Base-by-base conservation (phyloP, 2,888 invertebrate genomes). In the Phaonia tiefii region DNA sequence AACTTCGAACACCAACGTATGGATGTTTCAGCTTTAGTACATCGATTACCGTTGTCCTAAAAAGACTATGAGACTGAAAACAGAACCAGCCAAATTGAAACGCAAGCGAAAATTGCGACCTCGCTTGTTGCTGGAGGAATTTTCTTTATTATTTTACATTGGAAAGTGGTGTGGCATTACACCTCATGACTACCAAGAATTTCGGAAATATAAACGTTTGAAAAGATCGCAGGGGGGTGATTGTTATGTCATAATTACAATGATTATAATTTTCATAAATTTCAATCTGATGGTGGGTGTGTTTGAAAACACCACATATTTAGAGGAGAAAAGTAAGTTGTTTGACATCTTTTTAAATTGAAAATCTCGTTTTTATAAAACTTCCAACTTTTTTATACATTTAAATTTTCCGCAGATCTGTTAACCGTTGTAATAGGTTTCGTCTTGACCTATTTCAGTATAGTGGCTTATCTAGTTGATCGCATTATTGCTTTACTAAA, bases 351-450 rank as follows among this genome's bases (percentile, higher is more conserved):
- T n/a, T n/a, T n/a, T n/a, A n/a, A n/a, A n/a, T n/a, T n/a, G n/a
- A n/a, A n/a, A n/a, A n/a, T n/a, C n/a, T n/a, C n/a, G n/a, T n/a
- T n/a, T n/a, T n/a, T n/a, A n/a, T n/a, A n/a, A n/a, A n/a, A n/a
- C n/a, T n/a, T n/a, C n/a, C n/a, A n/a, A n/a, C n/a, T n/a, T n/a
- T n/a, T n/a, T n/a, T n/a, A n/a, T n/a, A n/a, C n/a, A n/a, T n/a
- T n/a, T n/a, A n/a, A n/a, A n/a, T n/a, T n/a, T n/a, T n/a, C 5
- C n/a, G 56, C 54, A 89, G 90, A 87, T 42, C 87, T 89, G 8
- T 80, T 91, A 15, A 88, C 89, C 1, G 86, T 87, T 39, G 89
- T 88, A 0, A 90, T 91, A 86, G 90, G 90, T 5, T 66, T 90
- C 1, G 87, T 90, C 72, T 83, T 91, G 17, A 89, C 88, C 10